Evolutionary conservation across 2,888 invertebrate genomes (phyloP).

Genomic region (Bedellia somnulentella): DNA sequence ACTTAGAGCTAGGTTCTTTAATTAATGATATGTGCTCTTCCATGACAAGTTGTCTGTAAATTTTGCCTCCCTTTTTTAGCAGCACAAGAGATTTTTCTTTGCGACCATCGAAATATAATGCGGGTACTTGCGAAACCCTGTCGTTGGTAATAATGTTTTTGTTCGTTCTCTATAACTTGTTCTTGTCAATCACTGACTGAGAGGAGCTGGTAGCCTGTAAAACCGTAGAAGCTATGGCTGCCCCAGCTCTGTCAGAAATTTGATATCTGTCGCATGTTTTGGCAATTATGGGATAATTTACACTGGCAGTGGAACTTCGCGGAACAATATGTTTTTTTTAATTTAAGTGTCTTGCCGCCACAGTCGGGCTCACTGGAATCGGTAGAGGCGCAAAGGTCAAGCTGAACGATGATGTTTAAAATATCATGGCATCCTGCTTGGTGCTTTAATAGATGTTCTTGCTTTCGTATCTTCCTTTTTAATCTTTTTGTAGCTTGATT

Average conservation of each 20-base stretch:
- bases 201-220: constrained; percentile 7
- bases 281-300: constrained; percentile 7
- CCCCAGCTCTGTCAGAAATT: constrained; percentile 11
- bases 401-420: too few relatives aligned
- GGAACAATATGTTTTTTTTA: background rate
- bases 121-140: constrained; percentile 5
- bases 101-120: constrained; percentile 13
- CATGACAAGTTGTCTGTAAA: constrained; percentile 2
- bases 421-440: too few relatives aligned
- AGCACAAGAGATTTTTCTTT: constrained; percentile 8
- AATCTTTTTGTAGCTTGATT: too few relatives aligned
- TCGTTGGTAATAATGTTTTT: constrained; percentile 1
- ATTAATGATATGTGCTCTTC: constrained; percentile 11
- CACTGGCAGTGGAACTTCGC: background rate
- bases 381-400: background rate
- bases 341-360: background rate
- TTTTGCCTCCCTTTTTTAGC: constrained; percentile 9
- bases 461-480: constrained; percentile 6
- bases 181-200: constrained; percentile 7
- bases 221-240: constrained; percentile 9
- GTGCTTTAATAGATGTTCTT: constrained; percentile 4
- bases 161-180: constrained; percentile 7
- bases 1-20: constrained; percentile 10
- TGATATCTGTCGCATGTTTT: constrained; percentile 11
- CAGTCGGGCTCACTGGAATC: background rate